Conservation (phyloP, 2,113 vertebrate genomes). For the Myanophis thanlyinensis region DNA sequence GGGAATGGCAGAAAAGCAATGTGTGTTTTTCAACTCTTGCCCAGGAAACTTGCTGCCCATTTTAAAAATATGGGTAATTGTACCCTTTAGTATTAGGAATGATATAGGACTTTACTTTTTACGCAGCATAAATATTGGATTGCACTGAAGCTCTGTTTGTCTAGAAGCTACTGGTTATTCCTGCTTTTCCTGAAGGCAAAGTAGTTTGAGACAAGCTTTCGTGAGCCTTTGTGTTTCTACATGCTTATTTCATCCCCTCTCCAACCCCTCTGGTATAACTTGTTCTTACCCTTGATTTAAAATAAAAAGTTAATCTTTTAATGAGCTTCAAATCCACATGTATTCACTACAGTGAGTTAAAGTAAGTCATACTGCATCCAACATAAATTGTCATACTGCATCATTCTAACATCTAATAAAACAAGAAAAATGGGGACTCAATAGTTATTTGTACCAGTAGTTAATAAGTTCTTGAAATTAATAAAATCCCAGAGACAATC, state of each 20-base stretch:
- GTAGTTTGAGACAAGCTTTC: not conserved
- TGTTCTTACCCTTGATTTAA: slow-evolving; percentile 30
- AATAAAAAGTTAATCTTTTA: slow-evolving; percentile 31
- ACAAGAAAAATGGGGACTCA: slow-evolving; percentile 38
- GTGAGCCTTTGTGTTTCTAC: not conserved
- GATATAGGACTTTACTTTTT: not conserved
- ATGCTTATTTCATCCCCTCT: not conserved
- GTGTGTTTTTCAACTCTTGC: not conserved
- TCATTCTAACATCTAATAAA: slow-evolving; percentile 37
- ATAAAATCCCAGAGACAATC: slow-evolving; percentile 17
- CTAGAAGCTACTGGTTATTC: not conserved
- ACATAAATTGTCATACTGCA: slow-evolving; percentile 25
- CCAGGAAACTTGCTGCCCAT: not conserved
- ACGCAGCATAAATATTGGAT: fast-evolving
- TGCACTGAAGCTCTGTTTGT: not conserved
- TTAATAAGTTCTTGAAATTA: not conserved
- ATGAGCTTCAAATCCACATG: slow-evolving; percentile 30
- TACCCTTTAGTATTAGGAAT: not conserved
- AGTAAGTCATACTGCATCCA: slow-evolving; percentile 30
- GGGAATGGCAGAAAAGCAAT: not conserved
- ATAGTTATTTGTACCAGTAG: not conserved
- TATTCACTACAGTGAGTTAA: slow-evolving; percentile 10
- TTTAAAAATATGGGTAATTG: not conserved
- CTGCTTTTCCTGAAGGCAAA: slow-evolving; percentile 21
- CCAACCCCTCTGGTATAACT: slow-evolving; percentile 2